A percentile compares a stretch with the other conserved stretches of the same genome.
Evolutionary conservation across 2,888 invertebrate genomes (phyloP).

Genomic region (Platerodrilus igneus): DNA sequence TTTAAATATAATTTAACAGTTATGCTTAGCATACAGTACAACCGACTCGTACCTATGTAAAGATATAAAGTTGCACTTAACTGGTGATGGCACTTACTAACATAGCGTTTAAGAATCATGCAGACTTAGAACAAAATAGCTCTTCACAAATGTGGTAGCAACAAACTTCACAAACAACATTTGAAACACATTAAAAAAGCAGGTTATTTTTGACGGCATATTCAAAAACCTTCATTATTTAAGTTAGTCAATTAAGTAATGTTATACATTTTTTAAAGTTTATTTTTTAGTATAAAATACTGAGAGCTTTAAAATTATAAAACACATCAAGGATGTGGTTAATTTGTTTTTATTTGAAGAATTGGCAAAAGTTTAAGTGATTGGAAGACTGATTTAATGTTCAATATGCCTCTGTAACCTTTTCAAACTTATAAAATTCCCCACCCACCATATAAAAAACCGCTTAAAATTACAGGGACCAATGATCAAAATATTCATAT

Average conservation of each 20-base stretch:
- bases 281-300: conserved; percentile 6
- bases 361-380: conserved; percentile 6
- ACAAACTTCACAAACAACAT: no score
- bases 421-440: no score
- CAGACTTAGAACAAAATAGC: conserved; percentile 30
- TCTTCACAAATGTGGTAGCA: conserved; percentile 49
- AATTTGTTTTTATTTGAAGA: conserved; percentile 1
- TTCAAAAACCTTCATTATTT: no score
- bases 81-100: conserved; percentile 49
- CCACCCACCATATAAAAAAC: conserved; percentile 31
- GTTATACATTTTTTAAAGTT: not conserved
- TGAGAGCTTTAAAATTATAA: conserved; percentile 20
- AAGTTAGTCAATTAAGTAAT: no score
- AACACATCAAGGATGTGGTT: no score
- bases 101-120: conserved; percentile 37
- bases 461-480: conserved; percentile 46
- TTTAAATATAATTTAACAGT: no score
- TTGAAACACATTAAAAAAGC: no score
- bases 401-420: conserved; percentile 29
- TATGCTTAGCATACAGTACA: conserved; percentile 47
- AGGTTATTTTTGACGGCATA: no score
- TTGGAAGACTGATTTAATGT: conserved; percentile 22
- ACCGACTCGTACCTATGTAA: conserved; percentile 42
- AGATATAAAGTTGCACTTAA: conserved; percentile 48
- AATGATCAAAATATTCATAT: conserved; percentile 48